Evolutionary conservation across 2,113 vertebrate genomes (phyloP), one percentile per base, ranked within the genome.

Genomic region (Etheostoma cragini): DNA sequence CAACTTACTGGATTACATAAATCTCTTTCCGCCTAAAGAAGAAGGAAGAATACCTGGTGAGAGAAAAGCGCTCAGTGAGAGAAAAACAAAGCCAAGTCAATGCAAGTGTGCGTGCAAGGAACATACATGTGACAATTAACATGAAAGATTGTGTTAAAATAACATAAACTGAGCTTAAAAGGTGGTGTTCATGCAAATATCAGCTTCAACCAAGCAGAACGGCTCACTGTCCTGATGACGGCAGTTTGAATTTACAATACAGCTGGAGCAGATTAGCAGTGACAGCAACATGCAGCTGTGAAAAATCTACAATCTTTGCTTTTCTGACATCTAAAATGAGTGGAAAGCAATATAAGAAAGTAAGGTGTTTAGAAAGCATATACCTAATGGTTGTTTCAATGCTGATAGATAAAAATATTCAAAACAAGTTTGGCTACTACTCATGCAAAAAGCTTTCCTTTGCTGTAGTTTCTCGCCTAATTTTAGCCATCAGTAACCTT

Each of bases 1-100:
- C 78, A 62, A 99, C 98, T 99, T 99, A 99, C 98, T 99, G 98
- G 93, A 99, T 99, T 93, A 99, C 97, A 98, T 97, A 99, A 95
- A 99, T 98, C 94, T 99, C 98, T 94, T 99, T 99, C 91, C 97
- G 97, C 95, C 96, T 98, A 96, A 98, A 99, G 96, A 99, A 99
- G 96, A 99, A 97, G 83, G 98, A 99, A 82, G 98, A 98, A 89
- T 98, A 99, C 97, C 98, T 99, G 96, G 90, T 95, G 96, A 94
- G 89, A 97, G 94, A 92, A 92, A 93, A 88, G 85, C 78, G 86
- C 92, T 96, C 90, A 92, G 92, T 95, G 92, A 91, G 86, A 87
- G 42, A 88, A 78, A 82, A 49, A 91, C 22, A 89, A 72, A 80
- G 88, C 81, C 78, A 24, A 69, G 53, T 68, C 21, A 76, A 47